Conservation (phyloP, 2,888 invertebrate genomes). For the Polylopha cassiicola region DNA sequence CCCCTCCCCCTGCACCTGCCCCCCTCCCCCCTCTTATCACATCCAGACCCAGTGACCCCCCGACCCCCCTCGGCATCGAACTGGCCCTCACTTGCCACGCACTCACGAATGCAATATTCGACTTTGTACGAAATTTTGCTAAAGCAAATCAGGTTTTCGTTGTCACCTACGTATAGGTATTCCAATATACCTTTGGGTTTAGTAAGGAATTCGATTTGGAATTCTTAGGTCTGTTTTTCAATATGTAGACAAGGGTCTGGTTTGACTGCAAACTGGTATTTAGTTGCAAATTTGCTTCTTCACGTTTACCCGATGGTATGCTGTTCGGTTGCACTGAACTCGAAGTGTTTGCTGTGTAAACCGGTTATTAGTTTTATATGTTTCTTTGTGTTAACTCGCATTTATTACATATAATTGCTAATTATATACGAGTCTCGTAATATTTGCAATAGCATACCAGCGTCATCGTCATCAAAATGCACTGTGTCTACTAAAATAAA, state of each 20-base stretch:
- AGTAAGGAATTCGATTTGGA: no score
- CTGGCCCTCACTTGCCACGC: slow-evolving; percentile 30
- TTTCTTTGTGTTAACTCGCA: no score
- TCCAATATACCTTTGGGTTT: no score
- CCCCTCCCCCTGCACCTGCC: slow-evolving; percentile 17
- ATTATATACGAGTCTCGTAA: no score
- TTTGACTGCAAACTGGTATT: slow-evolving; percentile 9
- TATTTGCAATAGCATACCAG: no score
- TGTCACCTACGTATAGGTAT: no score
- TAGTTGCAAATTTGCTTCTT: slow-evolving; percentile 1
- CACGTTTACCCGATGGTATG: slow-evolving; percentile 5
- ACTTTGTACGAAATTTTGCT: background rate
- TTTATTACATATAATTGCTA: no score
- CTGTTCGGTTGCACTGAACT: background rate
- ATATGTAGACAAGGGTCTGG: no score
- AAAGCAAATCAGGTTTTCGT: background rate
- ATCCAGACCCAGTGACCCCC: slow-evolving; percentile 36
- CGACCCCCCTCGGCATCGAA: slow-evolving; percentile 27
- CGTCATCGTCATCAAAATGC: no score
- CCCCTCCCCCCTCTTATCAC: slow-evolving; percentile 35
- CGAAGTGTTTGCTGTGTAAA: background rate
- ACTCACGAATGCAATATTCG: slow-evolving; percentile 2
- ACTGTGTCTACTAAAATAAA: no score
- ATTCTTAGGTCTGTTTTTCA: no score
- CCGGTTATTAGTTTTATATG: no score